phyloP scores from a whole-genome alignment of 2,113 vertebrate species.

The Aldabrachelys gigantea region DNA sequence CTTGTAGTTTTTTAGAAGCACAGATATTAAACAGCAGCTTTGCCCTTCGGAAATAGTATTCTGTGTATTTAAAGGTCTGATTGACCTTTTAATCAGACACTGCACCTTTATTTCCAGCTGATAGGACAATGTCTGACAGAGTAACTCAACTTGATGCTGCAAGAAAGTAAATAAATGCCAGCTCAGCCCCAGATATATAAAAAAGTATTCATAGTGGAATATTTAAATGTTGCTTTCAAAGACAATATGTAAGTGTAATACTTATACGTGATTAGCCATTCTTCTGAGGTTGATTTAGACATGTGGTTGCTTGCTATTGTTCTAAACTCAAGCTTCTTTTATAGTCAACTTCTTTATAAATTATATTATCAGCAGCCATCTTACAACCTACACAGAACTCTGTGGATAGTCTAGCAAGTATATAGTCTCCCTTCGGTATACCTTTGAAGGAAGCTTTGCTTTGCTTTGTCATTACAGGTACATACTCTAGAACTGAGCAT shows the following conservation, averaged over 20 bases:
- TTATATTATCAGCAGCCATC: constrained; percentile 47
- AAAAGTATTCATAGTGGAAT: not conserved
- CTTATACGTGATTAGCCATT: constrained; percentile 7
- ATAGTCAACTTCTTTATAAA: constrained; percentile 58
- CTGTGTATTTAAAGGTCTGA: constrained; percentile 55
- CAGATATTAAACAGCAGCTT: constrained; percentile 24
- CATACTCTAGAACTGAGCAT: not conserved
- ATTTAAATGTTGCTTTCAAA: constrained; percentile 33
- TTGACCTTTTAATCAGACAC: constrained; percentile 69
- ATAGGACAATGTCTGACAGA: constrained; percentile 36
- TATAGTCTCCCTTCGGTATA: fast-evolving
- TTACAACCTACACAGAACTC: constrained; percentile 14
- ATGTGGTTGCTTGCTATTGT: constrained; percentile 8
- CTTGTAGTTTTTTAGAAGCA: constrained; percentile 19
- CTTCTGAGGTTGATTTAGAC: constrained; percentile 44
- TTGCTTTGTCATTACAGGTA: not conserved
- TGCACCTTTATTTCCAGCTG: constrained; percentile 61
- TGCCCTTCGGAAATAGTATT: constrained; percentile 59
- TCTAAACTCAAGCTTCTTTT: constrained; percentile 15
- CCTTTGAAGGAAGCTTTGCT: not conserved
- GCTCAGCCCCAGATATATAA: constrained; percentile 36
- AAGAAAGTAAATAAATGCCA: constrained; percentile 60
- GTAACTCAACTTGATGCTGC: constrained; percentile 40
- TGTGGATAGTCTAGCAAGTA: not conserved
- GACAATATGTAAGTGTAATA: constrained; percentile 22